phyloP scores from a whole-genome alignment of 2,797 vertebrate species.

The Protosalanx chinensis region DNA sequence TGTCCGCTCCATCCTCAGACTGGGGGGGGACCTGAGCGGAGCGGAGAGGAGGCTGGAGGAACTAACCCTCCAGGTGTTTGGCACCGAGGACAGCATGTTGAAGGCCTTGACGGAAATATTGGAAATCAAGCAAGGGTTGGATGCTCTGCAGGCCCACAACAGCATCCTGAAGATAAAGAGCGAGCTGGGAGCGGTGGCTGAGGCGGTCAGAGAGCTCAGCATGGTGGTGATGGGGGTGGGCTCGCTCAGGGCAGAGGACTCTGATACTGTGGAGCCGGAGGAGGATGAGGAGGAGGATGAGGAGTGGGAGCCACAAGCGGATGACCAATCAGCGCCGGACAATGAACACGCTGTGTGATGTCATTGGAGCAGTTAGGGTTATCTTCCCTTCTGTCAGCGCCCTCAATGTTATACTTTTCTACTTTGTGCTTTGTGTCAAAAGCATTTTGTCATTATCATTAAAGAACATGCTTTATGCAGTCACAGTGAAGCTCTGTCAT shows the following conservation, averaged over 20 bases:
- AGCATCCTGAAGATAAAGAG: slow-evolving; percentile 73
- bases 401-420: slow-evolving; percentile 7
- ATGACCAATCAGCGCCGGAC: slow-evolving; percentile 16
- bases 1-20: slow-evolving; percentile 80
- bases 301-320: slow-evolving; percentile 36
- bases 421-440: background rate
- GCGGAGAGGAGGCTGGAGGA: slow-evolving; percentile 80
- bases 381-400: background rate
- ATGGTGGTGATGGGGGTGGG: slow-evolving; percentile 46
- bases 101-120: slow-evolving; percentile 78
- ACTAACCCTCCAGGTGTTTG: slow-evolving; percentile 77
- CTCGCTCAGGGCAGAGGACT: slow-evolving; percentile 7
- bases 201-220: slow-evolving; percentile 65
- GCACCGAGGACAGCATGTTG: slow-evolving; percentile 82
- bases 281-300: slow-evolving; percentile 24
- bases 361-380: slow-evolving; percentile 9
- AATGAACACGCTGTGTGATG: slow-evolving; percentile 48
- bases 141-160: slow-evolving; percentile 73
- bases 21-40: slow-evolving; percentile 76
- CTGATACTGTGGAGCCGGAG: slow-evolving; percentile 29
- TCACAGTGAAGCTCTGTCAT: background rate
- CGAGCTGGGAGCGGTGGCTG: slow-evolving; percentile 69
- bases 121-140: slow-evolving; percentile 74
- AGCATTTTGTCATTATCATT: background rate
- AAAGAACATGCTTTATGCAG: background rate